Base-by-base conservation (phyloP, 2,888 invertebrate genomes). In the Pheosia tremula region DNA sequence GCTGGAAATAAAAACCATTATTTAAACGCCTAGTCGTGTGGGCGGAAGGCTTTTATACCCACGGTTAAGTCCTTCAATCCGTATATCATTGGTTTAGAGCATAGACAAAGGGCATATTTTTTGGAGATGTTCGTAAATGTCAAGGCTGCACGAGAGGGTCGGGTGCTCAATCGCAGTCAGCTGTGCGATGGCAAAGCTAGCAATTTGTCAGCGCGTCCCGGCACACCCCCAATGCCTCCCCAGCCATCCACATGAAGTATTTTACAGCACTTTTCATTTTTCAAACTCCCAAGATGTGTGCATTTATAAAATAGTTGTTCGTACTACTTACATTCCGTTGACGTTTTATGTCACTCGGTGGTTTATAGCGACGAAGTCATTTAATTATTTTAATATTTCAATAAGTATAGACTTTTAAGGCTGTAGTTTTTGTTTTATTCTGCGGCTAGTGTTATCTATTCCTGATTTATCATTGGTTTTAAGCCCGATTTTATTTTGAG, bases 121-220 rank as follows among this genome's bases (percentile, higher is more conserved):
- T 57, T 47, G 49, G 49, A 57, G 49, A 56, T n/a, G 49, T 49
- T n/a, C 7, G 45, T 47, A 43, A 55, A 61, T 61, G 62, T 75
- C 64, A 60, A 67, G 59, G 62, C 67, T 61, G 50, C 58, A 66
- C 56, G 69, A 66, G 61, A 55, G 60, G 67, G 64, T 60, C 74
- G 75, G 67, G 71, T 76, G 74, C 78, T 79, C 79, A 81, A 82
- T 80, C 72, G 77, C 66, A 69, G 75, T 76, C 71, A 68, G 69
- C 70, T 70, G 76, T 69, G 71, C 65, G 75, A 69, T 70, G 69
- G 75, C 75, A 79, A 79, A 78, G 80, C 78, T 76, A 78, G 81
- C 85, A 85, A 88, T 88, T 81, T 86, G 87, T 87, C 89, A 85
- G 71, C 75, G 71, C 70, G 83, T 84, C 83, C 84, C 81, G 73